Conservation (phyloP, 2,113 vertebrate genomes). For the Malurus alboscapulatus region DNA sequence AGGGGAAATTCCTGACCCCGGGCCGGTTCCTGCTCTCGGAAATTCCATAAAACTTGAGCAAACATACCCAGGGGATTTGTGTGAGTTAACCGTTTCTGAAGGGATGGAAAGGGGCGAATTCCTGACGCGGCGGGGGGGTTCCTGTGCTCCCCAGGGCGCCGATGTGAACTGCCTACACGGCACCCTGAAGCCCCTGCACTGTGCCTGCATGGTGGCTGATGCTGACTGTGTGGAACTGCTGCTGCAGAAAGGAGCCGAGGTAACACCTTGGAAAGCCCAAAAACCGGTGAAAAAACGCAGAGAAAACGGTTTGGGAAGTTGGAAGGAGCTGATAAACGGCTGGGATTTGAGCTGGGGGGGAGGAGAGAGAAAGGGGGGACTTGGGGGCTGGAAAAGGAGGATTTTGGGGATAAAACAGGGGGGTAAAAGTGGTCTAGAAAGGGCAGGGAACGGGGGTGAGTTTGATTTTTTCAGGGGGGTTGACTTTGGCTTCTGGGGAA, state of each 20-base stretch:
- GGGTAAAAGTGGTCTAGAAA: too few species aligned
- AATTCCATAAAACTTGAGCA: too few species aligned
- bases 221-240: conserved; percentile 93
- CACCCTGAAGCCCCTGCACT: conserved; percentile 94
- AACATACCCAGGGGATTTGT: too few species aligned
- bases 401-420: too few species aligned
- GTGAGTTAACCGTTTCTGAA: too few species aligned
- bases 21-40: too few species aligned
- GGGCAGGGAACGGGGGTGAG: too few species aligned
- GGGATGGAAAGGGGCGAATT: too few species aligned
- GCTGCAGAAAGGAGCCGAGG: conserved; percentile 94
- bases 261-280: rapidly evolving
- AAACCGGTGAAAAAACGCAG: rapidly evolving
- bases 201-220: conserved; percentile 97
- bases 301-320: rapidly evolving
- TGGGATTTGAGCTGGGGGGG: not conserved
- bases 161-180: conserved; percentile 96
- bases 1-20: too few species aligned
- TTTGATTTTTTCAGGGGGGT: not conserved
- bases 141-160: conserved; percentile 78
- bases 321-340: not conserved
- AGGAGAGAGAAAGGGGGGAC: too few species aligned
- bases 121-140: rapidly evolving
- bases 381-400: too few species aligned
- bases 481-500: not conserved